Base-by-base conservation (phyloP, 2,888 invertebrate genomes). In the Andricus quercusramuli region DNA sequence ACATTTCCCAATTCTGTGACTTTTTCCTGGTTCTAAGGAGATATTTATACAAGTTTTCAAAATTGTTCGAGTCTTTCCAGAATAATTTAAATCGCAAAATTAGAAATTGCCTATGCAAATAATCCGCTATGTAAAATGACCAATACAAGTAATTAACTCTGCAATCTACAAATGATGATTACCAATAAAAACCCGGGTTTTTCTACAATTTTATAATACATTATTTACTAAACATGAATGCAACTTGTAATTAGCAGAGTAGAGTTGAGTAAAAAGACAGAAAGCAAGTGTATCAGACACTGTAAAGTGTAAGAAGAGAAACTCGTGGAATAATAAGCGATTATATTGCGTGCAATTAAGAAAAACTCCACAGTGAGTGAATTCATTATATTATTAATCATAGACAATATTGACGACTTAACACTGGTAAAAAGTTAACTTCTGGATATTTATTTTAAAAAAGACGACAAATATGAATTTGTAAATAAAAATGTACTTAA, bases 331-430 rank as follows among this genome's bases (percentile, higher is more conserved):
- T 70, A 70, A 68, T 47, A 68, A 29, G 29, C 29, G 47, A 70
- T 70, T 70, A 51, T 70, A 70, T 70, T 70, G 51, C 70, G 70
- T 70, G 70, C 51, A 70, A 20, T 51, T 51, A 70, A 70, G 29
- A 70, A 70, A 70, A 70, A 70, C 70, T 70, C 2, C n/a, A 70
- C 29, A 47, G 29, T 29, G 11, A 70, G 51, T 70, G 70, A 70
- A 70, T 47, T 70, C 25, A 70, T 29, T 70, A 29, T 29, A 51
- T 51, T 51, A 70, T 51, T 51, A 47, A 51, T 70, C 70, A 47
- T 47, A 25, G 8, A 20, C 25, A 11, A 44, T 47, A 70, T 70
- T 51, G 70, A 51, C 51, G 29, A 22, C 47, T 51, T 51, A 70
- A 51, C 29, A 70, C 70, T 51, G n/a, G 2, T 51, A 51, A n/a